Percentiles rank a stretch among this genome's conserved stretches.
phyloP scores from a whole-genome alignment of 1,140 invertebrate species.

The Lordiphosa mommai region DNA sequence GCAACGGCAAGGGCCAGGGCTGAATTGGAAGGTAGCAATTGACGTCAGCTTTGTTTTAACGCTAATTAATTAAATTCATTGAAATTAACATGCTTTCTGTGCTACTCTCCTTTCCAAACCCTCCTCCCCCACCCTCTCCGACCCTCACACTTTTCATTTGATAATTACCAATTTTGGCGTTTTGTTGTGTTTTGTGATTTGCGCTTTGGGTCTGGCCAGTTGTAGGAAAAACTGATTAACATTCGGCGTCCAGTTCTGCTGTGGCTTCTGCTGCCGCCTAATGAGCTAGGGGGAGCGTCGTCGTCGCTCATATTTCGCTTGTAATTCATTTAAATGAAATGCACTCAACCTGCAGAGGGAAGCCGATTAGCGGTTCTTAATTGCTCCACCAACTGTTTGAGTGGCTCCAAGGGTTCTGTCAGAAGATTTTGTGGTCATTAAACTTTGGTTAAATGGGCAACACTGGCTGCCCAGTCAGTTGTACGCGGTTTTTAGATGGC shows the following conservation, averaged over 20 bases:
- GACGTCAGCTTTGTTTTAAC: constrained; percentile 71
- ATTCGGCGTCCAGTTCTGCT: constrained; percentile 34
- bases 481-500: constrained; percentile 31
- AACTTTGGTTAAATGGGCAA: constrained; percentile 17
- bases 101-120: constrained; percentile 11
- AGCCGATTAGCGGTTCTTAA: constrained; percentile 57
- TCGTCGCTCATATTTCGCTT: constrained; percentile 65
- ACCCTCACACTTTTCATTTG: background rate
- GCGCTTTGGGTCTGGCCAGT: constrained; percentile 26
- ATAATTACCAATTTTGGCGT: constrained; percentile 61
- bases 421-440: constrained; percentile 64
- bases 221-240: constrained; percentile 55
- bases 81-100: constrained; percentile 52
- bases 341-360: constrained; percentile 57
- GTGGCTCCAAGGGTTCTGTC: constrained; percentile 13
- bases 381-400: constrained; percentile 36
- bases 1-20: background rate
- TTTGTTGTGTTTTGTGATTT: constrained; percentile 63
- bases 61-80: constrained; percentile 76
- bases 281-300: constrained; percentile 28
- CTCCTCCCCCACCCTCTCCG: background rate
- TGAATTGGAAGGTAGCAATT: constrained; percentile 22
- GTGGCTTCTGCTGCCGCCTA: constrained; percentile 31
- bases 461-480: constrained; percentile 17
- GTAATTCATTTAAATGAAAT: constrained; percentile 75